Base-by-base conservation (phyloP, 2,113 vertebrate genomes). In the Mus pahari region DNA sequence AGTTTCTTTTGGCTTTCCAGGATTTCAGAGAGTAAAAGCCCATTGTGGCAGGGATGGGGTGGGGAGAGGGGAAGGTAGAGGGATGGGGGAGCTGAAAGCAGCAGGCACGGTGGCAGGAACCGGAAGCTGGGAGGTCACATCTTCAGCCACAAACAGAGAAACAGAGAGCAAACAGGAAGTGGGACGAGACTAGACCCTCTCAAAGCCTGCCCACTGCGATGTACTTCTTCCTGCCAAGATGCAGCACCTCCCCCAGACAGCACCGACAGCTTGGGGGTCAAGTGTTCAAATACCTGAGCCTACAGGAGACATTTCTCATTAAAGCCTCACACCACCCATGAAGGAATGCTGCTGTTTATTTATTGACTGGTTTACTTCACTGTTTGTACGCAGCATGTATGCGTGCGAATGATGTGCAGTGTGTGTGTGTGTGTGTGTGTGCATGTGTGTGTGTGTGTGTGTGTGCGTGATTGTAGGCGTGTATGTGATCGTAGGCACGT, bases 341-440 rank as follows among this genome's bases (percentile, higher is more conserved):
- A 86, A 66, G 33, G 12, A 60, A 22, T 33, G 45, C 17, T 66
- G 42, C 13, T 17, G 11, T 22, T 26, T 66, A 12, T 31, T n/a
- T 45, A 19, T 19, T 42, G 24, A 28, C 60, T 66, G 1, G 16
- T 42, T 33, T 45, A 17, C 6, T 42, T 42, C 28, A 13, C 4
- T 1, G n/a, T 83, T 55, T 42, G 55, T 9, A 3, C 4, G 7
- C 7, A 7, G 53, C 26, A 4, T 42, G 17, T 12, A 55, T 55
- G 16, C 2, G 4, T 81, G 24, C 7, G 0, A 17, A 16, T 16
- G n/a, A 9, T 17, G 1, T 62, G 33, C 20, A 55, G 33, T 53
- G 20, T 62, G 24, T 28, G 12, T 8, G 6, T 48, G 48, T 62
- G 24, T 28, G 12, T 8, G 6, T 48, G 48, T 17, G 1, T 62